These are phyloP conservation scores for Yponomeuta sedellus DNA, from an alignment of 2,888 invertebrate species.

Conservation along the genomic window DNA sequence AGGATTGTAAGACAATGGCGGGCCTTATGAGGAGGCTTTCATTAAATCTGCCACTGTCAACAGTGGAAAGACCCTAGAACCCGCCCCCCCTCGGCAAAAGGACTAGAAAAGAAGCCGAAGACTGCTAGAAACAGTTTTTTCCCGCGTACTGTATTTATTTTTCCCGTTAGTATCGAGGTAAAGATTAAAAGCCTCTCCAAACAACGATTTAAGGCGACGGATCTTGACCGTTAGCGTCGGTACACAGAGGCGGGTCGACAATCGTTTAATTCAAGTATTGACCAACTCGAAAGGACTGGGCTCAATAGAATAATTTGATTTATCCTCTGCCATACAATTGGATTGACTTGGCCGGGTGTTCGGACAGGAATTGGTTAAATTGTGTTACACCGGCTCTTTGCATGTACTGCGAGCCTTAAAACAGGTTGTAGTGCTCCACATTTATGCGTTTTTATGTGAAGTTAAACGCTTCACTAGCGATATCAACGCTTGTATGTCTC, in stretches of 20 bases:
- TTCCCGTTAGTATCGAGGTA: neutral
- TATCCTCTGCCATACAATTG: slow-evolving; percentile 41
- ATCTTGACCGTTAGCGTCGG: slow-evolving; percentile 1
- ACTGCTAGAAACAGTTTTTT: too few species aligned
- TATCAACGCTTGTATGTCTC: too few species aligned
- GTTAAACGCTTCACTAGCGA: too few species aligned
- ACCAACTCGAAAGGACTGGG: slow-evolving; percentile 8
- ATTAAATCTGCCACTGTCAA: too few species aligned
- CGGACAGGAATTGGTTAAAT: neutral
- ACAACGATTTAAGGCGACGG: neutral
- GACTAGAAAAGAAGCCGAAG: too few species aligned
- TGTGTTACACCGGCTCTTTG: neutral
- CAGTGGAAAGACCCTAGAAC: too few species aligned
- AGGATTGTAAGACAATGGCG: too few species aligned
- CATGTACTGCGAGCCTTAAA: too few species aligned
- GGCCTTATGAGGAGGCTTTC: too few species aligned
- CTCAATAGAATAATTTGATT: slow-evolving; percentile 49
- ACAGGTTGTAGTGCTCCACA: too few species aligned
- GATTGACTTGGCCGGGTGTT: slow-evolving; percentile 20
- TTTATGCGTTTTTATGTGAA: too few species aligned
- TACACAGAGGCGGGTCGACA: neutral
- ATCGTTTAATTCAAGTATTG: slow-evolving; percentile 12
- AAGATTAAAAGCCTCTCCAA: neutral
- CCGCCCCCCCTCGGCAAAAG: too few species aligned
- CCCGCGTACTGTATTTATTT: neutral